Evolutionary conservation across 2,797 vertebrate species (phyloP), one percentile per base, ranked within the genome.

Genomic region (Sebastes ruberrimus): DNA sequence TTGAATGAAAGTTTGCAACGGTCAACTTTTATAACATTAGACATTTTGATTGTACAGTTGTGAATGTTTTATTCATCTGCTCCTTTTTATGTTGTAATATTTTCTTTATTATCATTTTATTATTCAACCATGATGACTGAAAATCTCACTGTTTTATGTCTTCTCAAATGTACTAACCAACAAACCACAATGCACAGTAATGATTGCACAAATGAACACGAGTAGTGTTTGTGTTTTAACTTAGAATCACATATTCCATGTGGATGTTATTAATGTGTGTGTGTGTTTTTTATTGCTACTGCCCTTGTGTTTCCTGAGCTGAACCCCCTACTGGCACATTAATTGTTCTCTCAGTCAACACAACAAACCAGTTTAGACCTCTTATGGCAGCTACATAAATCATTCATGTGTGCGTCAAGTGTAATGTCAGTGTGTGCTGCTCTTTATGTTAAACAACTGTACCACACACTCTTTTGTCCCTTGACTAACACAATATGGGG

Each of bases 341-440:
- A 67, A 60, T 28, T 35, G 52, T 76, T 67, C 20, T 57, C 59
- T 77, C 18, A 67, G 62, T 71, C 66, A 35, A 61, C 30, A 62
- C 52, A 78, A 83, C 56, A 77, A 67, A 68, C 38, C 57, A 66
- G 28, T 77, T 57, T 78, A 32, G 63, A 78, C 49, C 30, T 84
- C 66, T 80, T 59, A 62, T 20, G 81, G 89, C 90, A 92, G 89
- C 92, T 91, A 85, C 78, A 78, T 78, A n/a, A 80, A 66, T 76
- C 23, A 46, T 73, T 76, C 2, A 55, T 82, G 46, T 74, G 59
- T 11, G 55, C 68, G 23, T 78, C 23, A 9, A 8, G 75, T 63
- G 11, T 22, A 78, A 53, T 69, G 49, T 80, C 63, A 16, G 62
- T 81, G 30, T 87, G 28, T 84, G 61, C 64, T 74, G 74, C 71